Percentiles rank a stretch among this genome's conserved stretches.
Evolutionary conservation across 2,888 invertebrate genomes (phyloP).

Genomic region (Keiferia lycopersicella): DNA sequence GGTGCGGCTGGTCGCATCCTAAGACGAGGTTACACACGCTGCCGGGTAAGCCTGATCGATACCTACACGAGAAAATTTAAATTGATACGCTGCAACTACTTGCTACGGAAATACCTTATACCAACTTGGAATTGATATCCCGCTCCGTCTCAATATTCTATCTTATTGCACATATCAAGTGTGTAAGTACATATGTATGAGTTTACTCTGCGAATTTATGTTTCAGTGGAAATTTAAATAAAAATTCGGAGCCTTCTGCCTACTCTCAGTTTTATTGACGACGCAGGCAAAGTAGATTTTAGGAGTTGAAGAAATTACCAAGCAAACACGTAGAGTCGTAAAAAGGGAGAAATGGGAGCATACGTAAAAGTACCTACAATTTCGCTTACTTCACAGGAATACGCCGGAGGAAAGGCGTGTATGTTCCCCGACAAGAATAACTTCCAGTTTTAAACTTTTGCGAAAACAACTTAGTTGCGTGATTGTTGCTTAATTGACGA

Average conservation of each 20-base stretch:
- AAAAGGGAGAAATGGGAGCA: constrained; percentile 24
- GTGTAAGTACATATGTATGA: not conserved
- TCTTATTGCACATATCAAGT: constrained; percentile 15
- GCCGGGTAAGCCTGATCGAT: constrained; percentile 37
- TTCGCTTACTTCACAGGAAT: constrained; percentile 20
- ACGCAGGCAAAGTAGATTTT: constrained; percentile 17
- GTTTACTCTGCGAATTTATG: constrained; percentile 10
- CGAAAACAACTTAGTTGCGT: constrained; percentile 28
- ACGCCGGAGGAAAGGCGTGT: constrained; percentile 22
- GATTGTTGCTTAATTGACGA: constrained; percentile 28
- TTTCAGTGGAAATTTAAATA: constrained; percentile 13
- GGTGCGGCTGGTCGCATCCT: constrained; percentile 14
- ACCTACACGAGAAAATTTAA: constrained; percentile 37
- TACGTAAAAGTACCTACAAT: constrained; percentile 19
- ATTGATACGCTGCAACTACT: constrained; percentile 33
- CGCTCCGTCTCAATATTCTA: constrained; percentile 13
- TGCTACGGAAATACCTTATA: constrained; percentile 21
- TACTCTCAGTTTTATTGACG: constrained; percentile 8
- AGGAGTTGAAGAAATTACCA: constrained; percentile 20
- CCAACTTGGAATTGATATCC: constrained; percentile 22
- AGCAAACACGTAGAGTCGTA: constrained; percentile 23
- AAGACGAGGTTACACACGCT: constrained; percentile 33
- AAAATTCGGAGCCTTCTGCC: constrained; percentile 7
- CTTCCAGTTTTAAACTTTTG: constrained; percentile 26
- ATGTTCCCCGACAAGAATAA: constrained; percentile 26